Evolutionary conservation across 2,888 invertebrate species (phyloP), one percentile per base, ranked within the genome.

Genomic region (Phragmatobia fuliginosa): DNA sequence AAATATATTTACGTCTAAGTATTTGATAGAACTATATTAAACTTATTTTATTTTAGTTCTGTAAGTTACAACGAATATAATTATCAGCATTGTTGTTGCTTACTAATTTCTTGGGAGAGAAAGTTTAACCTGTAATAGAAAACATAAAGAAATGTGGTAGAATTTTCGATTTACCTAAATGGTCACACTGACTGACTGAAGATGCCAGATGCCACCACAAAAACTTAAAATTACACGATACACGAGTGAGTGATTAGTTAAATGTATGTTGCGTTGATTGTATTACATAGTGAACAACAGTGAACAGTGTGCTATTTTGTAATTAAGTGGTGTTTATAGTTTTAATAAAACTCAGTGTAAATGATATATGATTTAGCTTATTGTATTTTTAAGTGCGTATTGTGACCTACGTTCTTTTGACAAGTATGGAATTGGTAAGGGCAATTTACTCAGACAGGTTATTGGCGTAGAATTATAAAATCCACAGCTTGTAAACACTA

Each of bases 401-500:
- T 60, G 59, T 60, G 68, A 36, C 28, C 66, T 8, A 62, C 60
- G 41, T 64, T 66, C 38, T 61, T 70, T 73, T 68, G 72, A 79
- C 78, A 75, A 77, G 71, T 80, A 83, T 84, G 83, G 83, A 84
- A 79, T 83, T 83, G 83, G 83, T 84, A 69, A 82, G 85, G 68
- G 61, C 33, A 33, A 3, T 66, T 52, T 25, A 52, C 25, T n/a
- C 25, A 38, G 33, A 38, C 61, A 61, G 25, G 36, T 61, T 52
- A 52, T 11, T 5, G 11, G 10, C 11, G 14, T 4, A 52, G 25
- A 14, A 52, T 25, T 52, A 25, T 25, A 49, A 25, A 52, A 52
- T 11, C 52, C 25, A 7, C 45, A 49, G 11, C 14, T 52, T 52
- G 25, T 25, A 25, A 52, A 52, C 52, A 52, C 14, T 52, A 25